These are phyloP conservation scores for Philereme vetulata DNA, from an alignment of 2,888 invertebrate species.

Conservation along the genomic window DNA sequence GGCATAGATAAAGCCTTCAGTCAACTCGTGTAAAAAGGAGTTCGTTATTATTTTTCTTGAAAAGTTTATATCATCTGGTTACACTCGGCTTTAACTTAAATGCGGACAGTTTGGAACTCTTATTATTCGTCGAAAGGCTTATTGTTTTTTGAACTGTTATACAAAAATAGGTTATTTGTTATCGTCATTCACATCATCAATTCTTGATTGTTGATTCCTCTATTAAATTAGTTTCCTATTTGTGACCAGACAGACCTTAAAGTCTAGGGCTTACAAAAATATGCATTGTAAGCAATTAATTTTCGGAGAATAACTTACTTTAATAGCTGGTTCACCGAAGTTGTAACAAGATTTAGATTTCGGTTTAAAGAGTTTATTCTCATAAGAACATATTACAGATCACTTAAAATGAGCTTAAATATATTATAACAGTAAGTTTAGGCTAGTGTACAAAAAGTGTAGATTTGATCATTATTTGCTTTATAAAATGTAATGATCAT, in stretches of 20 bases:
- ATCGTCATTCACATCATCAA: too few relatives aligned
- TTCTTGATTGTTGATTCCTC: too few relatives aligned
- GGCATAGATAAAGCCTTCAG: conserved; percentile 2
- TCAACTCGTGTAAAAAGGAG: conserved; percentile 9
- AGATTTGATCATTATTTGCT: too few relatives aligned
- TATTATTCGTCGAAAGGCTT: conserved; percentile 13
- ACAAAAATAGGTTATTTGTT: too few relatives aligned
- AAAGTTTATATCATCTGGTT: conserved; percentile 18
- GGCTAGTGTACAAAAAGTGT: too few relatives aligned
- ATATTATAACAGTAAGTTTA: too few relatives aligned
- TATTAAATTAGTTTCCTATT: too few relatives aligned
- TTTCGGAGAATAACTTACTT: conserved; percentile 29
- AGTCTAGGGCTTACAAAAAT: conserved; percentile 37
- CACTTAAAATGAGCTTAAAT: too few relatives aligned
- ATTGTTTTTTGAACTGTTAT: not conserved
- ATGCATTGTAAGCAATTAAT: conserved; percentile 28
- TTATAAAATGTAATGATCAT: too few relatives aligned
- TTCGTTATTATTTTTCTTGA: conserved; percentile 17
- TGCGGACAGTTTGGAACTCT: conserved; percentile 14
- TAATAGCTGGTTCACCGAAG: conserved; percentile 17
- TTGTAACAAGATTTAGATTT: conserved; percentile 16
- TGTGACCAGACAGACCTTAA: too few relatives aligned
- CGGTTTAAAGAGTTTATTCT: too few relatives aligned
- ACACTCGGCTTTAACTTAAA: conserved; percentile 16
- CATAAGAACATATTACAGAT: too few relatives aligned